phyloP scores from a whole-genome alignment of 2,113 vertebrate genomes.

The Poeciliopsis prolifica region DNA sequence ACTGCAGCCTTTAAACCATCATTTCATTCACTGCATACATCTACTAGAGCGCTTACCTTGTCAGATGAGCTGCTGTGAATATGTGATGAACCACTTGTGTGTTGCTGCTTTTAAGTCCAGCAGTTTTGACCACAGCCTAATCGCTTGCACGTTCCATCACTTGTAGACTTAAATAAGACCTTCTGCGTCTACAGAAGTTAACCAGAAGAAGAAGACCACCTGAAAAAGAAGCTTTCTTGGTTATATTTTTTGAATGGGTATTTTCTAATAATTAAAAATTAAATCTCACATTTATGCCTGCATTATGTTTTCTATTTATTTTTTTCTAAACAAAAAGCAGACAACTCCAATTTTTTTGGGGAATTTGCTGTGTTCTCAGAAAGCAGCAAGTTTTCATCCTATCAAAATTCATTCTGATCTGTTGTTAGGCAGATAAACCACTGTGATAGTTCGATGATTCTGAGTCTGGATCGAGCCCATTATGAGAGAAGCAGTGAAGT shows the following conservation, averaged over 20 bases:
- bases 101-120: not conserved
- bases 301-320: no score
- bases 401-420: no score
- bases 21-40: no score
- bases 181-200: slow-evolving; percentile 14
- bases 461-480: not conserved
- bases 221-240: not conserved
- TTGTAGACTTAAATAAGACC: slow-evolving; percentile 36
- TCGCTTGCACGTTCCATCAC: not conserved
- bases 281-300: no score
- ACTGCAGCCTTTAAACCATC: no score
- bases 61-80: slow-evolving; percentile 9
- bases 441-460: not conserved
- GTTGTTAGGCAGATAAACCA: no score
- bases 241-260: not conserved
- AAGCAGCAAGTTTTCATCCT: no score
- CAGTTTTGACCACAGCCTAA: slow-evolving; percentile 8
- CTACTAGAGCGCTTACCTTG: slow-evolving; percentile 20
- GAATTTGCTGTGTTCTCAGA: no score
- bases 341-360: no score
- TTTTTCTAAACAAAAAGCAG: no score
- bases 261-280: no score
- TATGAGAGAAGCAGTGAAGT: slow-evolving; percentile 55
- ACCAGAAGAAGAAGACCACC: not conserved
- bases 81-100: slow-evolving; percentile 8